Conservation (phyloP, 2,888 invertebrate species). For the Clitarchus hookeri region DNA sequence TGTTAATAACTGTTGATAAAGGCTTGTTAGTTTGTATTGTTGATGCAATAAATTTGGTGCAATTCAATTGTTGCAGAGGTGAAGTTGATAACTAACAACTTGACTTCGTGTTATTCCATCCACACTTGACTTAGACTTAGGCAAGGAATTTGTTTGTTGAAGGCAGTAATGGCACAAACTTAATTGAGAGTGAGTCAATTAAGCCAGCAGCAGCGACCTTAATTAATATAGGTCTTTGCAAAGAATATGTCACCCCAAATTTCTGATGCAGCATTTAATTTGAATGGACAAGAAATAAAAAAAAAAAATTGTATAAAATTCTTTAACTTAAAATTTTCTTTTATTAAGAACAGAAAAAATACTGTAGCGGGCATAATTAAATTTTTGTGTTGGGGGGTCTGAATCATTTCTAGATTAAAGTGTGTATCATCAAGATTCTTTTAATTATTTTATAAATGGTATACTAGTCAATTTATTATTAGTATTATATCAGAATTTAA, state of each 20-base stretch:
- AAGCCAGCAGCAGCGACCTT: neutral
- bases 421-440: no score
- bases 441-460: no score
- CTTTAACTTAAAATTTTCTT: no score
- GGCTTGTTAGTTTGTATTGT: neutral
- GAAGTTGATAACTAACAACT: neutral
- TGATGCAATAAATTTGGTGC: neutral
- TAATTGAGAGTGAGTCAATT: conserved; percentile 9
- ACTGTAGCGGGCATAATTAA: no score
- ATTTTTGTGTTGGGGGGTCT: no score
- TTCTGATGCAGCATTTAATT: conserved; percentile 11
- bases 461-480: no score
- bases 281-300: neutral
- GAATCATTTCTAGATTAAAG: no score
- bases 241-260: neutral
- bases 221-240: neutral
- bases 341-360: no score
- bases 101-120: neutral
- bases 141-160: neutral
- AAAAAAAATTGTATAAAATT: no score
- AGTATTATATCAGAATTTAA: no score
- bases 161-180: neutral
- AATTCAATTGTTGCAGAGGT: neutral
- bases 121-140: neutral
- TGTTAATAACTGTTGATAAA: neutral